phyloP scores from a whole-genome alignment of 2,888 invertebrate genomes.

The Sesia bembeciformis region DNA sequence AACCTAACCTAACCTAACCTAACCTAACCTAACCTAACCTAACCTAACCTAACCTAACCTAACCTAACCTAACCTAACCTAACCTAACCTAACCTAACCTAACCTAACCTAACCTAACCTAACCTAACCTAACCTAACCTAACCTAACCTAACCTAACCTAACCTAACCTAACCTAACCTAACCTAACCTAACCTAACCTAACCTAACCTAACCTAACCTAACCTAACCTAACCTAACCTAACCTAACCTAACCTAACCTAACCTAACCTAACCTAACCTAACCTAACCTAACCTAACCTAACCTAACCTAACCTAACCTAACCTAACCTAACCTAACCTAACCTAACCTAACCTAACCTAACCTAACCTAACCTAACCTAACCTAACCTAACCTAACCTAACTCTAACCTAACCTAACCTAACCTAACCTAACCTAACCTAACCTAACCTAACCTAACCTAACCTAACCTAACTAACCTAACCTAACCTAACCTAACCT shows the following conservation, averaged over 20 bases:
- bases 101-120: constrained; percentile 3
- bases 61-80: constrained; percentile 4
- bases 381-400: constrained; percentile 3
- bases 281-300: constrained; percentile 3
- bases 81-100: constrained; percentile 4
- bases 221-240: constrained; percentile 3
- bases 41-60: constrained; percentile 3
- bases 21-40: constrained; percentile 3
- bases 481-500: constrained; percentile 1
- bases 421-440: constrained; percentile 3
- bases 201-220: constrained; percentile 5
- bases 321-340: constrained; percentile 3
- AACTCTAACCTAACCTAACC: too few relatives aligned
- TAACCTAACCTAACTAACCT: constrained; percentile 3
- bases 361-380: constrained; percentile 3
- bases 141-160: constrained; percentile 3
- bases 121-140: constrained; percentile 4
- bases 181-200: constrained; percentile 4
- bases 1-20: constrained; percentile 3
- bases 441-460: constrained; percentile 1
- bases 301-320: constrained; percentile 3
- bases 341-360: constrained; percentile 3
- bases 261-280: constrained; percentile 3
- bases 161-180: constrained; percentile 3
- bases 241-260: constrained; percentile 3